These are phyloP conservation scores for cat (Felis catus) DNA, from an alignment of 2,113 vertebrate species.

Conservation along the genomic window F.catus_Fca126_mat1.0 CM031424.1:85457501-85458000, in stretches of 20 bases:
- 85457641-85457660: not conserved
- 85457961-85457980: not conserved
- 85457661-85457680: not conserved
- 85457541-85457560: not conserved
- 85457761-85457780: not conserved
- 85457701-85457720: not conserved
- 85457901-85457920: not conserved
- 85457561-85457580: not conserved
- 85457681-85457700: not conserved
- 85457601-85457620: not conserved
- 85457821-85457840: not conserved
- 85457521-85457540: not conserved
- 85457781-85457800: not conserved
- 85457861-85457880: not conserved
- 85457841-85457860: not conserved
- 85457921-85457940: not conserved
- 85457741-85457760: not conserved
- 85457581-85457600: not conserved
- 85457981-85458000: not conserved
- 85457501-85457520: not conserved
- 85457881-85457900: not conserved
- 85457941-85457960: not conserved
- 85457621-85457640: not conserved
- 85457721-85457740: slow-evolving; percentile 33
- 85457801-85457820: slow-evolving; percentile 38